A percentile compares a stretch with the other conserved stretches of the same genome.
Conservation (phyloP, 2,888 invertebrate genomes). For the Oxytorus armatus region DNA sequence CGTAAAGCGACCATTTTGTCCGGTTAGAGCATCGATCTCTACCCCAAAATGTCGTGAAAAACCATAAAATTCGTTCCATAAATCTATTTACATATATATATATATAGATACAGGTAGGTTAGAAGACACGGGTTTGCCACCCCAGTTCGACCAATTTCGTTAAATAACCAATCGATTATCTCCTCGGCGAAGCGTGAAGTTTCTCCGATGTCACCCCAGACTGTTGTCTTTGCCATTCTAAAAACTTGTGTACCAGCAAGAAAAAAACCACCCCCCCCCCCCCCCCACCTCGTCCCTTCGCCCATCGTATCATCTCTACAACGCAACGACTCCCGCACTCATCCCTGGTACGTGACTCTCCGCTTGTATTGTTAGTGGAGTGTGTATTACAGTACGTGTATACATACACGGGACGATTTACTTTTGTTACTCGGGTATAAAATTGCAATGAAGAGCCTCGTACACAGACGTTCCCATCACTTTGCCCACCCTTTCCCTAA, state of each 20-base stretch:
- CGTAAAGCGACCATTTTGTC: background rate
- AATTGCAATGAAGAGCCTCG: slow-evolving; percentile 71
- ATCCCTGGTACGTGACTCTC: slow-evolving; percentile 8
- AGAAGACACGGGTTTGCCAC: slow-evolving; percentile 2
- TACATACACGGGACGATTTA: slow-evolving; percentile 52
- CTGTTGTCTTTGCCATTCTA: slow-evolving; percentile 57
- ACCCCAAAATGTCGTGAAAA: slow-evolving; percentile 3
- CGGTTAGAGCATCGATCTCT: slow-evolving; percentile 16
- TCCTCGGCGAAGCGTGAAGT: slow-evolving; percentile 79
- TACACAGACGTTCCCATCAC: slow-evolving; percentile 4
- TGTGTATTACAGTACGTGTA: slow-evolving; percentile 15
- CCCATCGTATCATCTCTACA: slow-evolving; percentile 24
- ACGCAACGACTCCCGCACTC: slow-evolving; percentile 9
- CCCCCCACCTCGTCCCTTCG: background rate
- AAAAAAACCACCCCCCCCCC: background rate
- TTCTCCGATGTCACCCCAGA: slow-evolving; percentile 63
- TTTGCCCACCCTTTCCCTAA: slow-evolving; percentile 23
- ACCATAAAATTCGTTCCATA: background rate
- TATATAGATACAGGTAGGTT: background rate
- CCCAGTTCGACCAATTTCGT: slow-evolving; percentile 72
- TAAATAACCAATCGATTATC: slow-evolving; percentile 82
- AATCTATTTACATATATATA: background rate
- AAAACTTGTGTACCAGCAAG: slow-evolving; percentile 47
- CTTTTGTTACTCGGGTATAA: slow-evolving; percentile 74
- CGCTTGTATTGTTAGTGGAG: slow-evolving; percentile 27